Conservation (phyloP, 23 tunicate genomes). For the Botrylloides violaceus region DNA sequence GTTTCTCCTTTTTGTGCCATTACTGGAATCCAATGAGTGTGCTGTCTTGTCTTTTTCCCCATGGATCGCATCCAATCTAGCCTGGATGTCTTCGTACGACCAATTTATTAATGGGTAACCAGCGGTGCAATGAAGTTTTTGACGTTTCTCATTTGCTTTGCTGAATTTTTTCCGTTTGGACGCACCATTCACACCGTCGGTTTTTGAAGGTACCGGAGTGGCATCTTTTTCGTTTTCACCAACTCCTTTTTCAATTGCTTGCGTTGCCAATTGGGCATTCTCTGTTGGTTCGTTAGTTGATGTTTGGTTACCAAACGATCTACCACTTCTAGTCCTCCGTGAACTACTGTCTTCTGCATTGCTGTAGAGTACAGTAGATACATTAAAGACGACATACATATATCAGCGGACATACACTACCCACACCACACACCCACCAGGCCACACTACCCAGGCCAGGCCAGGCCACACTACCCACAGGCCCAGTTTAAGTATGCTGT, state of each 20-base stretch:
- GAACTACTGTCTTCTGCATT: neutral
- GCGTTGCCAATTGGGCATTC: neutral
- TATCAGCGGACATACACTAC: no score
- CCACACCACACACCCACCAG: no score
- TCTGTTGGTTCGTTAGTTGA: neutral
- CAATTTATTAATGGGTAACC: neutral
- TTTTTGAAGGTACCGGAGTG: neutral
- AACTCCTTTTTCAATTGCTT: neutral
- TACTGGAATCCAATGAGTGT: no score
- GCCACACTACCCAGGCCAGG: no score
- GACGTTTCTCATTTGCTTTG: neutral
- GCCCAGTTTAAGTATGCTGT: no score
- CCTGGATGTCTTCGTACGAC: conserved; percentile 25
- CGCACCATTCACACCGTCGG: neutral
- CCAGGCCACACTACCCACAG: no score
- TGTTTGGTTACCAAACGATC: neutral
- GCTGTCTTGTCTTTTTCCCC: conserved; percentile 18
- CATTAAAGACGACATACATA: no score
- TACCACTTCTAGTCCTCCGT: neutral
- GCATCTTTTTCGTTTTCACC: neutral
- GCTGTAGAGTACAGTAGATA: neutral
- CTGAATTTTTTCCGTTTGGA: conserved; percentile 15
- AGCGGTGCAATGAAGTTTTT: neutral
- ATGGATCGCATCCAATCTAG: conserved; percentile 7
- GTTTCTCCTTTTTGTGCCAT: no score